phyloP scores from a whole-genome alignment of 2,888 invertebrate species.

The Scaptomyza tumidula region DNA sequence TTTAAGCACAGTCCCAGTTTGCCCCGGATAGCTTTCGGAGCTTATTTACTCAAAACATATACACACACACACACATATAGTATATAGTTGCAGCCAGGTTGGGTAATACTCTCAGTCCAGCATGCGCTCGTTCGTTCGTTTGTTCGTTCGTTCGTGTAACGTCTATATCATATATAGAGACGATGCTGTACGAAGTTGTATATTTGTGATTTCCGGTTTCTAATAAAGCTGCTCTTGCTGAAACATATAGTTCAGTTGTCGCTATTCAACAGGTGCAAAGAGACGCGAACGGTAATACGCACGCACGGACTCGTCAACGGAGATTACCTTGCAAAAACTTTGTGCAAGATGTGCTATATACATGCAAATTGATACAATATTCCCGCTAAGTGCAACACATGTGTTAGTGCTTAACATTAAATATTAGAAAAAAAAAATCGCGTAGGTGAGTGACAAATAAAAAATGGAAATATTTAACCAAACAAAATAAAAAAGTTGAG shows the following conservation, averaged over 20 bases:
- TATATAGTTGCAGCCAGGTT: neutral
- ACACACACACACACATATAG: neutral
- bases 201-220: conserved; percentile 49
- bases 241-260: conserved; percentile 37
- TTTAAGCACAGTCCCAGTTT: conserved; percentile 1
- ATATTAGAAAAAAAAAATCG: neutral
- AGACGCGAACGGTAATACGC: conserved; percentile 22
- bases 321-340: neutral
- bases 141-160: neutral
- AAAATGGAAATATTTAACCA: neutral
- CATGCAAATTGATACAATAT: neutral
- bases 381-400: neutral
- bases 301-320: neutral
- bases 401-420: too few species aligned
- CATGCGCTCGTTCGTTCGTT: neutral
- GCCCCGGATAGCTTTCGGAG: conserved; percentile 17
- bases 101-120: conserved; percentile 12
- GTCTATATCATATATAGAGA: conserved; percentile 5
- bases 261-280: conserved; percentile 51
- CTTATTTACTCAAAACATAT: conserved; percentile 28
- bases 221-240: conserved; percentile 21
- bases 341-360: conserved; percentile 4
- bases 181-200: conserved; percentile 28
- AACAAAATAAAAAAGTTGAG: neutral
- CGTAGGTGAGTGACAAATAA: conserved; percentile 1